A percentile compares a stretch with the other conserved stretches of the same genome.
Evolutionary conservation across 2,797 vertebrate species (phyloP).

Genomic region (Astyanax mexicanus): DNA sequence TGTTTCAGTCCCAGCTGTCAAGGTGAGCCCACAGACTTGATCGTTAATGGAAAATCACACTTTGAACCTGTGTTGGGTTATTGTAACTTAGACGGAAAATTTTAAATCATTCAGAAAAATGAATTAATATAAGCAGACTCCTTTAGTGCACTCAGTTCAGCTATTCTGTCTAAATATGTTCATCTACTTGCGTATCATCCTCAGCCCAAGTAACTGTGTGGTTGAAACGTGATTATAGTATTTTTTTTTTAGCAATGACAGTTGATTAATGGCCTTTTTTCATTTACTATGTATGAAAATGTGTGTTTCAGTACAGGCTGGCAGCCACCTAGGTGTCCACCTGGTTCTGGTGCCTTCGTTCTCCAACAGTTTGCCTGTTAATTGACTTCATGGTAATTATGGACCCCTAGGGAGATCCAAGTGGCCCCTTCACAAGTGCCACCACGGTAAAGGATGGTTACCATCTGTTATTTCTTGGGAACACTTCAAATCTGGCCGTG

Average conservation of each 20-base stretch:
- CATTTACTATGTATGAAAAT: constrained; percentile 25
- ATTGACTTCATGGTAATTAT: constrained; percentile 58
- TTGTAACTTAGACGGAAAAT: too few species aligned
- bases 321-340: constrained; percentile 32
- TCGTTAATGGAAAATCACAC: neutral
- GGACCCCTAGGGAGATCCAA: constrained; percentile 50
- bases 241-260: constrained; percentile 23
- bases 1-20: neutral
- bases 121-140: neutral
- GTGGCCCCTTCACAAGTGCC: constrained; percentile 51
- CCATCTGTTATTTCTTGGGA: constrained; percentile 59
- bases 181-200: neutral
- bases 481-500: constrained; percentile 51
- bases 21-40: neutral
- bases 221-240: constrained; percentile 23
- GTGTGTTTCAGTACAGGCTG: constrained; percentile 33
- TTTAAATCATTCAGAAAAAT: neutral
- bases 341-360: constrained; percentile 43
- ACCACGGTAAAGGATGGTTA: constrained; percentile 51
- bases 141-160: neutral
- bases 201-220: neutral
- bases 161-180: neutral
- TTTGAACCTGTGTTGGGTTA: neutral
- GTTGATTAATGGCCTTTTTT: constrained; percentile 8
- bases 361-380: constrained; percentile 56